Evolutionary conservation across 2,797 vertebrate genomes (phyloP).

Genomic region (Poeciliopsis gracilis): DNA sequence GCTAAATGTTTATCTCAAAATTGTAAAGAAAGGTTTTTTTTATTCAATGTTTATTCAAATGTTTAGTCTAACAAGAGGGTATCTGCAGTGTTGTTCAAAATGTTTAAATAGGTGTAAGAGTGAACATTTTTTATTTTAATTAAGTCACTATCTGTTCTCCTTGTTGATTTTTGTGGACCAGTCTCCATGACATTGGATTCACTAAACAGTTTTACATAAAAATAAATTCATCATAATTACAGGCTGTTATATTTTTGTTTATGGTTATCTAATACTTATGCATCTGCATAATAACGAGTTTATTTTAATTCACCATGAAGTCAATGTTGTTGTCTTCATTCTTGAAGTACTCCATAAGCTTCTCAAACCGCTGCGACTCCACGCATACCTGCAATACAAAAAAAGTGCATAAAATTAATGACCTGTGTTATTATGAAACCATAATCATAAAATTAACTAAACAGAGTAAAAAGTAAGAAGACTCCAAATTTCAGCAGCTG

Average conservation of each 20-base stretch:
- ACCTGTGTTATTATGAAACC: neutral
- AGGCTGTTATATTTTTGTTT: neutral
- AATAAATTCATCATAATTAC: neutral
- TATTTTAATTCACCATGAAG: constrained; percentile 87
- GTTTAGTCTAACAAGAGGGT: neutral
- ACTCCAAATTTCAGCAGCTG: neutral
- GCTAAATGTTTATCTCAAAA: neutral
- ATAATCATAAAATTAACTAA: neutral
- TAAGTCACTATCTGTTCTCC: neutral
- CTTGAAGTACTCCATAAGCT: constrained; percentile 97
- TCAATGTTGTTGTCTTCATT: constrained; percentile 97
- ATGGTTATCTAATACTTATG: neutral
- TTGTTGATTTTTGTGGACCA: neutral
- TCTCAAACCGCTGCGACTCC: constrained; percentile 94
- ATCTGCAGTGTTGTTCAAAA: neutral
- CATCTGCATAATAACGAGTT: constrained; percentile 39
- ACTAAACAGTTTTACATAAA: neutral
- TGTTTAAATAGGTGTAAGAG: neutral
- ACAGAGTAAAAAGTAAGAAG: neutral
- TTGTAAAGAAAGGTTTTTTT: neutral
- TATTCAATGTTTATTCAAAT: neutral
- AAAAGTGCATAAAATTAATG: neutral
- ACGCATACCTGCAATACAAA: constrained; percentile 87
- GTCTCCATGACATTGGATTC: neutral
- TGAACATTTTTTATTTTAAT: neutral